A percentile compares a stretch with the other conserved stretches of the same genome.
Evolutionary conservation across 1,140 invertebrate genomes (phyloP).

Genomic region (Sminthurinus signatus): DNA sequence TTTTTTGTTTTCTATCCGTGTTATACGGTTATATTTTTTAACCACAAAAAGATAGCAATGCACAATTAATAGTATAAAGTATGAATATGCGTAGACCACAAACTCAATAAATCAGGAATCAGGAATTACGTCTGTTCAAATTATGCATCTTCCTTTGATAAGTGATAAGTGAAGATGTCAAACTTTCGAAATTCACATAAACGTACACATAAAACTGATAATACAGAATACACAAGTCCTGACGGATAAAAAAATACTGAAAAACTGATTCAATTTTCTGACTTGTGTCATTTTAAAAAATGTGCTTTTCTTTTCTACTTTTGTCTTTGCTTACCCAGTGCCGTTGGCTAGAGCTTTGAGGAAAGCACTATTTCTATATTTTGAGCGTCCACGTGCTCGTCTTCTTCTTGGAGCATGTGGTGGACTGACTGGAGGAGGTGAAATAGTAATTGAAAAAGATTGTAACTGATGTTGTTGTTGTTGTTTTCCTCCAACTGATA

Average conservation of each 20-base stretch:
- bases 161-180: no score
- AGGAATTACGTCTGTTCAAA: no score
- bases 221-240: neutral
- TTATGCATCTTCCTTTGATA: no score
- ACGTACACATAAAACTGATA: neutral
- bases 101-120: no score
- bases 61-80: no score
- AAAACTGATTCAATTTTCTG: neutral
- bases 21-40: no score
- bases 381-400: conserved; percentile 5
- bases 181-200: no score
- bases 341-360: conserved; percentile 30
- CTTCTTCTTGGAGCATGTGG: conserved; percentile 21
- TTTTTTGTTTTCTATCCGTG: no score
- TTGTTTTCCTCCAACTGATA: neutral
- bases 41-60: no score
- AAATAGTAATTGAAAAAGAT: no score
- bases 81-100: no score
- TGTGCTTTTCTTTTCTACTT: neutral
- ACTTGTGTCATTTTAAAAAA: neutral
- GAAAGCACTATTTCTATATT: conserved; percentile 16
- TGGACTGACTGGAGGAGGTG: neutral
- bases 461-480: neutral
- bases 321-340: conserved; percentile 6
- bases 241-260: neutral